phyloP scores from a whole-genome alignment of 2,797 vertebrate species.

The Tragelaphus oryx region DNA sequence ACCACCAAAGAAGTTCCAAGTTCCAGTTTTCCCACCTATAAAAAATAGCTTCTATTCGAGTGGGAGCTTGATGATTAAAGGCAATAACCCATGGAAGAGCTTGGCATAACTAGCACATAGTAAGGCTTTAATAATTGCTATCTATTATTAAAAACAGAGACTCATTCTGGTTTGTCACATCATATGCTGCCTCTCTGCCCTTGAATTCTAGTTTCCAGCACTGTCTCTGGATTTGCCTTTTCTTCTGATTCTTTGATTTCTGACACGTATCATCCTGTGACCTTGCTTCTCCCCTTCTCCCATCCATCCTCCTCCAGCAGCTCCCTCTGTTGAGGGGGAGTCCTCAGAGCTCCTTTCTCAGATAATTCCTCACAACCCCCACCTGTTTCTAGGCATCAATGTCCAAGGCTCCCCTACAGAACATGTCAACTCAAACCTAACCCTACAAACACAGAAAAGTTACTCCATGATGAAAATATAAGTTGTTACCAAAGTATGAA shows the following conservation, averaged over 20 bases:
- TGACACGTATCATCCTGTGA: neutral
- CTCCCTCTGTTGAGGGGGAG: neutral
- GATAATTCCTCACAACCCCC: neutral
- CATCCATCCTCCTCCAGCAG: neutral
- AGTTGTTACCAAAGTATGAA: neutral
- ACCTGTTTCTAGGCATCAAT: neutral
- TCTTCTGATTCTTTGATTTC: neutral
- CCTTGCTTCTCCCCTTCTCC: neutral
- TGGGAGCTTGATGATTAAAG: neutral
- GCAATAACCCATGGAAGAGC: neutral
- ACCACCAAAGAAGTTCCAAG: neutral
- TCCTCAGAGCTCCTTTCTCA: neutral
- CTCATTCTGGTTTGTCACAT: neutral
- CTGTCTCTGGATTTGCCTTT: neutral
- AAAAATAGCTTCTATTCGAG: neutral
- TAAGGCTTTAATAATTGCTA: neutral
- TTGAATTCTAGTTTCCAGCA: neutral
- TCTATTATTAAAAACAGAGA: neutral
- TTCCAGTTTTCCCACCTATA: neutral
- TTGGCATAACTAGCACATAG: neutral
- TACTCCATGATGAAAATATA: neutral
- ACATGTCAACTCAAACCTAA: neutral
- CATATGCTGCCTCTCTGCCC: neutral
- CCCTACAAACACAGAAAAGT: neutral
- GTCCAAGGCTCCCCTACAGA: neutral